A percentile compares a stretch with the other conserved stretches of the same genome.
phyloP scores from a whole-genome alignment of 2,888 invertebrate species.

The Drosophila paranaensis region DNA sequence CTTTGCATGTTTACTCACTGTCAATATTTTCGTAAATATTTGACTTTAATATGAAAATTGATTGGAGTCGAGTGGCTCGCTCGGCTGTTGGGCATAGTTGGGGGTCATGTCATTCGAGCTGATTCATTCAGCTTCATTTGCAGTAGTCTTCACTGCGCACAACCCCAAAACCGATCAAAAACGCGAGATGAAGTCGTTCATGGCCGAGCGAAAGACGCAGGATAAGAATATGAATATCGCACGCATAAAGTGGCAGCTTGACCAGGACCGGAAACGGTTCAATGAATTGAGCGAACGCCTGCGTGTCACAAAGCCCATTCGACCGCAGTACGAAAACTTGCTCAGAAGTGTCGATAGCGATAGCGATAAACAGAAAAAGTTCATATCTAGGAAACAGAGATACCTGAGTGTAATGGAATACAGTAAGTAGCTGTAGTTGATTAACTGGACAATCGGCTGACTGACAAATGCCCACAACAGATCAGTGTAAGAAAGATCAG shows the following conservation, averaged over 20 bases:
- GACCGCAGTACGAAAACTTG: neutral
- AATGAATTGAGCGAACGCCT: neutral
- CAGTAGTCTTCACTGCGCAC: slow-evolving; percentile 11
- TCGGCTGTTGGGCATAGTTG: slow-evolving; percentile 12
- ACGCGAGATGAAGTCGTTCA: neutral
- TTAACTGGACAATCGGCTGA: neutral
- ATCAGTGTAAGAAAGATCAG: neutral
- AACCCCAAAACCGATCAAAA: too few relatives aligned
- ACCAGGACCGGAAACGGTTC: neutral
- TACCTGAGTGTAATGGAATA: neutral
- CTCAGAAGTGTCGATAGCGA: neutral
- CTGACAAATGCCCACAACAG: neutral
- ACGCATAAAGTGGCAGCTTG: neutral
- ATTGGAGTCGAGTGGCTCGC: slow-evolving; percentile 25
- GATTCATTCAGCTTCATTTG: slow-evolving; percentile 8
- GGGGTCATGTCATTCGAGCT: slow-evolving; percentile 9
- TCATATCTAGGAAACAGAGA: neutral
- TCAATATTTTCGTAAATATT: slow-evolving; percentile 54
- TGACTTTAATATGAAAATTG: slow-evolving; percentile 48
- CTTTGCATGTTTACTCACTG: slow-evolving; percentile 24
- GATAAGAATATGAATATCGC: too few relatives aligned
- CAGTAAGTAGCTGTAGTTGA: slow-evolving; percentile 10
- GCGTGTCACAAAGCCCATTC: neutral
- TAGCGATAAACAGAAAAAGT: neutral
- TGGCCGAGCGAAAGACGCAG: neutral